These are phyloP conservation scores for Plagodis pulveraria DNA, from an alignment of 2,888 invertebrate species.

Conservation along the genomic window DNA sequence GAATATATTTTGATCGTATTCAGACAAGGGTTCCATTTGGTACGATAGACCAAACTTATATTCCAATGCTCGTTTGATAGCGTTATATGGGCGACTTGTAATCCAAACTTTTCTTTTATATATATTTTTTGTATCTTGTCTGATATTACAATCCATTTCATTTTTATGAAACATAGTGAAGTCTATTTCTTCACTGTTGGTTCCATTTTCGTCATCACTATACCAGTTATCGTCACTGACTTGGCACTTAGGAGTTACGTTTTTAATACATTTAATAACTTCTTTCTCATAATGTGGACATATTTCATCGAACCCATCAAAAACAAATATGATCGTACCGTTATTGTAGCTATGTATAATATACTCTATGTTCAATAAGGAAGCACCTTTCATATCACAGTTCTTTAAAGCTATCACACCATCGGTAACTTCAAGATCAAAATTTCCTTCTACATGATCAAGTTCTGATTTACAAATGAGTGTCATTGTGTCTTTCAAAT, in stretches of 20 bases:
- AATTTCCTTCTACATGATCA: not conserved
- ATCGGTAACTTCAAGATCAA: slow-evolving; percentile 3
- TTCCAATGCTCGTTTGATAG: slow-evolving; percentile 1
- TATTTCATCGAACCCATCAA: slow-evolving; percentile 22
- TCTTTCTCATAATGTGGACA: slow-evolving; percentile 17
- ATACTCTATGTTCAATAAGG: slow-evolving; percentile 6
- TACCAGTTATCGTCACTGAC: not conserved
- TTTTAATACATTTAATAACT: slow-evolving; percentile 6
- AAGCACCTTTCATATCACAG: slow-evolving; percentile 3
- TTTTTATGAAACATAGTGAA: not conserved
- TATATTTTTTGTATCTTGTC: not conserved
- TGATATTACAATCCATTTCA: not conserved
- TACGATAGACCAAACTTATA: not conserved
- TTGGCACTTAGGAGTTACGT: not conserved
- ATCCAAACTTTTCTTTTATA: slow-evolving; percentile 6
- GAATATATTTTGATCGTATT: not conserved
- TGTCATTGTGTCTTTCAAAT: slow-evolving; percentile 8
- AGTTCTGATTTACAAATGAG: slow-evolving; percentile 14
- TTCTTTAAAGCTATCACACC: slow-evolving; percentile 6
- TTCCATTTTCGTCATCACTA: not conserved
- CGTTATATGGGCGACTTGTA: slow-evolving; percentile 9
- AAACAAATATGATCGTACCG: slow-evolving; percentile 8
- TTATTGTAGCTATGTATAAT: slow-evolving; percentile 15
- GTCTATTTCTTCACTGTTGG: not conserved
- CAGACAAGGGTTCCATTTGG: slow-evolving; percentile 1